Evolutionary conservation across 92 coral and sea anemone genomes (phyloP), one percentile per base, ranked within the genome.

Genomic region (Desmophyllum pertusum): DNA sequence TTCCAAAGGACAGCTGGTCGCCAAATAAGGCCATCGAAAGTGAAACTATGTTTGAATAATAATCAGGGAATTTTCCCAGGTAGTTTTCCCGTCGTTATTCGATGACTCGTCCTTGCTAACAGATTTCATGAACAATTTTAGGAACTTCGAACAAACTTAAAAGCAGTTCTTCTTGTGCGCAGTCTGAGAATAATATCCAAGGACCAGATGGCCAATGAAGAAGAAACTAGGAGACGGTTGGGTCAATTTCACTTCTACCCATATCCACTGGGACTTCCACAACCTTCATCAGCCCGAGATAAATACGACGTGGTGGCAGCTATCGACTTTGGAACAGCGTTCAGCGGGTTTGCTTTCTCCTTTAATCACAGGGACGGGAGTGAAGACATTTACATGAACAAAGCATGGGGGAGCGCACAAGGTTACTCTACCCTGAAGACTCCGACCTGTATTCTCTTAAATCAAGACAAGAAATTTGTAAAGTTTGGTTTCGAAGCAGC

Each of bases 261-360:
- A 9, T 50, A 15, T 11, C 70, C 35, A 15, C 7, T 33, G 9
- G n/a, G n/a, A n/a, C n/a, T n/a, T n/a, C n/a, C n/a, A n/a, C n/a
- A n/a, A n/a, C n/a, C n/a, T n/a, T n/a, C n/a, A n/a, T 3, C 53
- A 8, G 7, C 33, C 4, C 57, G 27, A 4, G 35, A 70, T 5
- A 38, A 67, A 40, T 85, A 79, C 38, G 76, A 77, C 43, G 89
- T 81, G 17, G 89, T 85, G 7, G 85, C 70, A 7, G 85, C 85
- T 4, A 79, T 86, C 21, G 89, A 86, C 35, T 86, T 86, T 71
- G 89, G 89, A 27, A 86, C 89, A 15, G 51, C 89, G 14, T 86
- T 77, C 80, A 86, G 89, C 39, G 89, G 89, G 38, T 86, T 86
- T 78, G 89, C 89, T 19, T 86, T 78, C 39, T 78, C 89, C n/a